Evolutionary conservation across 1,140 invertebrate species (phyloP).

Genomic region (Aethina tumida): DNA sequence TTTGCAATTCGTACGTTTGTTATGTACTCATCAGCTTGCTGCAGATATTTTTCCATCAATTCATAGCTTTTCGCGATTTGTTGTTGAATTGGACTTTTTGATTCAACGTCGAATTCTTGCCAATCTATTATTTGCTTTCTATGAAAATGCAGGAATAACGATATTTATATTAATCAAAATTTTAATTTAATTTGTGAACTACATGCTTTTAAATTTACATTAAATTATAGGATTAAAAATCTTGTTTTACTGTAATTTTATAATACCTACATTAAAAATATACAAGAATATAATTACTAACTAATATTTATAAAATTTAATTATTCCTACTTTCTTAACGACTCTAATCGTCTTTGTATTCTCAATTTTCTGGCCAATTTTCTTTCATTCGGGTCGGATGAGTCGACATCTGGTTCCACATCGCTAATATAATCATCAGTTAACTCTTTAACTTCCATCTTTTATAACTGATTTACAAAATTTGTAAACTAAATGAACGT

Average conservation of each 20-base stretch:
- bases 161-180: too few relatives aligned
- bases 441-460: slow-evolving; percentile 2
- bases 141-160: slow-evolving; percentile 3
- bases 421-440: slow-evolving; percentile 9
- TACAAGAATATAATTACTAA: too few relatives aligned
- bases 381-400: slow-evolving; percentile 46
- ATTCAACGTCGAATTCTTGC: slow-evolving; percentile 25
- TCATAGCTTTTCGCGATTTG: slow-evolving; percentile 48
- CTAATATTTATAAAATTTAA: not conserved
- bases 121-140: slow-evolving; percentile 14
- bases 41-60: slow-evolving; percentile 46
- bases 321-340: slow-evolving; percentile 41
- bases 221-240: too few relatives aligned
- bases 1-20: slow-evolving; percentile 63
- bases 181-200: too few relatives aligned
- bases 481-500: too few relatives aligned
- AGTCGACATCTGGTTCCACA: slow-evolving; percentile 26
- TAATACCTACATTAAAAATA: too few relatives aligned
- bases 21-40: slow-evolving; percentile 60
- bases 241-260: too few relatives aligned
- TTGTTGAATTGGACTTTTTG: slow-evolving; percentile 41
- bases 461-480: too few relatives aligned
- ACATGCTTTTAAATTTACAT: too few relatives aligned
- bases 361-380: slow-evolving; percentile 50
- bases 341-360: slow-evolving; percentile 47